Evolutionary conservation across 2,888 invertebrate genomes (phyloP), one percentile per base, ranked within the genome.

Genomic region (Perizoma flavofasciatum): DNA sequence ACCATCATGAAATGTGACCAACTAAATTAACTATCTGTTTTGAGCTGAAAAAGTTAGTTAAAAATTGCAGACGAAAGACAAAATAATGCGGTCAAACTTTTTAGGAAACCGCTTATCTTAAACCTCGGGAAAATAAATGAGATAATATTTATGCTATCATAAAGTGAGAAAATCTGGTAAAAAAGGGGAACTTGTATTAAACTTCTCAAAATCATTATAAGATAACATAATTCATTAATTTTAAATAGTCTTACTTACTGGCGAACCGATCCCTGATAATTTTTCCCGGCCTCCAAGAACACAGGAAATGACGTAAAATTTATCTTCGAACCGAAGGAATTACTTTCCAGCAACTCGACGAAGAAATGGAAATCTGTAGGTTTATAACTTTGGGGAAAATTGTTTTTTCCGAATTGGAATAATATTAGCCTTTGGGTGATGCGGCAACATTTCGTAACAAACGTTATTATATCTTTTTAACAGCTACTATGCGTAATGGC

Each of bases 181-280:
- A 63, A 73, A 78, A 86, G 81, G 77, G 79, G 82, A 89, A 90
- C 86, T 91, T 90, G 87, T 91, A 91, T 90, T 91, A 89, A 91
- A 89, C 88, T 89, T 88, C 78, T 72, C 79, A 77, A 81, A 86
- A 89, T 88, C 86, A 86, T 91, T 89, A 90, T 89, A 87, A 86
- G 91, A 92, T 91, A 91, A 90, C 88, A 91, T 89, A 89, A 90
- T 89, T 91, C 89, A 91, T 91, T 90, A 92, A 92, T 90, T 91
- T 90, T 85, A 89, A 90, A 90, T 85, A 83, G 83, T 83, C 81
- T 78, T 79, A 81, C 81, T 78, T 79, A 81, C 82, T 79, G 83
- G 76, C 81, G 76, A 81, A 83, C 81, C 86, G 85, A 89, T 86
- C 84, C 75, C 83, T 86, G 87, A 89, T 89, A 88, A 90, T 89